Percentiles rank a stretch among this genome's conserved stretches.
These are phyloP conservation scores for Clavelina lepadiformis DNA, from an alignment of 23 tunicate species.

Conservation along the genomic window DNA sequence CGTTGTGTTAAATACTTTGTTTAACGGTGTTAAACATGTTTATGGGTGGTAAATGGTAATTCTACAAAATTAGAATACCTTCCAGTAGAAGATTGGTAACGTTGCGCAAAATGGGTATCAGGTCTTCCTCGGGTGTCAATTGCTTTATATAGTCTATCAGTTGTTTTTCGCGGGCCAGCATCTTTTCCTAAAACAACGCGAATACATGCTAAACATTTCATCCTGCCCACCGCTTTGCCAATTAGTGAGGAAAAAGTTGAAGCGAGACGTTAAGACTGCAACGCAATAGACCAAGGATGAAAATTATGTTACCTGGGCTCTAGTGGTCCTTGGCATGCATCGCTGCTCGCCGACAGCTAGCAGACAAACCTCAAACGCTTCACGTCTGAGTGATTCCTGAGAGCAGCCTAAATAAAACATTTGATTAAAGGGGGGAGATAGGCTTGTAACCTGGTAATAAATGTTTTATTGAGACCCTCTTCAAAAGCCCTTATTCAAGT, in stretches of 20 bases:
- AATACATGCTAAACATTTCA: neutral
- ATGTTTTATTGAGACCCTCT: no score
- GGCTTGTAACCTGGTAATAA: no score
- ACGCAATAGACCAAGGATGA: neutral
- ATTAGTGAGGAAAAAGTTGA: neutral
- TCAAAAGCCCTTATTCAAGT: no score
- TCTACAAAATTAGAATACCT: no score
- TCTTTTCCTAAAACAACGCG: slow-evolving; percentile 35
- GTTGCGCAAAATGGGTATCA: slow-evolving; percentile 21
- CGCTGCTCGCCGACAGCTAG: slow-evolving; percentile 54
- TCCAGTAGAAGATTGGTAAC: slow-evolving; percentile 35
- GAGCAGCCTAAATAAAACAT: slow-evolving; percentile 6
- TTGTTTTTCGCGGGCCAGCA: slow-evolving; percentile 36
- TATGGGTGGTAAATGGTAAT: no score
- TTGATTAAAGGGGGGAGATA: no score
- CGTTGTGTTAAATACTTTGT: no score
- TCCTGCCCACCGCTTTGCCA: neutral
- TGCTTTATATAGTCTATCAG: slow-evolving; percentile 36
- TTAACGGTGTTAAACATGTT: no score
- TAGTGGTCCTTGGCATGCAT: slow-evolving; percentile 34
- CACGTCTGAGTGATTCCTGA: slow-evolving; percentile 3
- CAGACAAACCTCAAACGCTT: slow-evolving; percentile 61
- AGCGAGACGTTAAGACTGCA: no score
- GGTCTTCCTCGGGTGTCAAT: slow-evolving; percentile 22
- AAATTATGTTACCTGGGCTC: slow-evolving; percentile 36